Base-by-base conservation (phyloP, 2,113 vertebrate species). In the Micronycteris hirsuta region DNA sequence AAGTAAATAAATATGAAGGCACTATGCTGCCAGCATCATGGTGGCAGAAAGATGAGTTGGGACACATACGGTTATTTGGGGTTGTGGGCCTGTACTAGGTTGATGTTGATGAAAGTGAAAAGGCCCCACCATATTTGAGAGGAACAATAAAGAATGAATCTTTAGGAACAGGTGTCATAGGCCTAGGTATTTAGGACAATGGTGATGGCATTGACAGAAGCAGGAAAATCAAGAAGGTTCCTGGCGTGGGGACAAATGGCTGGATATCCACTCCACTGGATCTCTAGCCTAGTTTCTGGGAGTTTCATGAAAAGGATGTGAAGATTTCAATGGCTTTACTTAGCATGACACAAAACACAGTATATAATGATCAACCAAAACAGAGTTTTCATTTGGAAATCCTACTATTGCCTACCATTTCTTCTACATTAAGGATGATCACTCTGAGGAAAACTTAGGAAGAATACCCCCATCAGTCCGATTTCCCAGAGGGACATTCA, bases 351-450 rank as follows among this genome's bases (percentile, higher is more conserved):
- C 38, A 92, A 94, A 84, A 77, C 38, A 76, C 52, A 31, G n/a
- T 93, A 52, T 68, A 38, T 91, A 91, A 92, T 43, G 73, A 91
- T 78, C 41, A 86, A 36, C 49, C 31, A 77, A 81, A 56, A 31
- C 33, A 45, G 52, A 47, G 41, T 68, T 73, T 92, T 93, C 86
- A 73, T 54, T 81, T 89, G 84, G 67, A 90, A 95, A 84, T 73
- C 24, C 9, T 87, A 33, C 38, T 87, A n/a, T 45, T 83, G 28
- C 28, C 82, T 93, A 67, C 10, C 16, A 22, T 83, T 89, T 93
- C 77, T 92, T 89, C 36, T 81, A 7, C 49, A 49, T 43, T 38
- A 84, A 8, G 17, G 6, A 54, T 67, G 67, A 61, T 15, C 17
- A 41, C 19, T 41, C n/a, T 61, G 67, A 90, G 77, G 71, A 89